A percentile compares a stretch with the other conserved stretches of the same genome.
These are phyloP conservation scores for Meandrina meandrites DNA, from an alignment of 92 coral and sea anemone genomes.

Conservation along the genomic window DNA sequence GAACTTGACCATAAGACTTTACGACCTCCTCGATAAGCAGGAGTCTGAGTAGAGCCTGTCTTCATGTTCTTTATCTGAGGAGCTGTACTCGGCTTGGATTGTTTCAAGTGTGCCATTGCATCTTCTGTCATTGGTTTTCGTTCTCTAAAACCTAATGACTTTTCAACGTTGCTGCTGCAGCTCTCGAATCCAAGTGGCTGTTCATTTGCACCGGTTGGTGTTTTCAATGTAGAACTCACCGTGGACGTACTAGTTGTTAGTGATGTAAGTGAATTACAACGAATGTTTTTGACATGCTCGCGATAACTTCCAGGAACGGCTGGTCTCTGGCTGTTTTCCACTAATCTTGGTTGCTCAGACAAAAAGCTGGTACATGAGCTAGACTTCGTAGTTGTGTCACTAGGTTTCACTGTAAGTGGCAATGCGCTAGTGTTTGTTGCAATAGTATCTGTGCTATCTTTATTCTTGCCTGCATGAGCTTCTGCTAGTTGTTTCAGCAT, in stretches of 20 bases:
- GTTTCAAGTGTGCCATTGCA: not conserved
- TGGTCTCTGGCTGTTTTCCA: not conserved
- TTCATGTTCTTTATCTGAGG: not conserved
- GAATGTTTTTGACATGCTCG: slow-evolving; percentile 39
- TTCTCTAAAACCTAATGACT: not conserved
- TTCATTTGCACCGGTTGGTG: not conserved
- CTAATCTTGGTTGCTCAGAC: not conserved
- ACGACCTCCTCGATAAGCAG: slow-evolving; percentile 18
- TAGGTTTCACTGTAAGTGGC: not conserved
- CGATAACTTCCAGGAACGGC: slow-evolving; percentile 34
- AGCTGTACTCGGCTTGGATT: not conserved
- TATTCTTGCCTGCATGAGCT: slow-evolving; percentile 39
- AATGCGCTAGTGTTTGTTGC: not conserved
- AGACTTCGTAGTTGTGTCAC: not conserved
- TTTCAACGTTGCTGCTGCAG: not conserved
- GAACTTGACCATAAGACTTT: slow-evolving; percentile 50
- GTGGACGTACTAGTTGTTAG: slow-evolving; percentile 11
- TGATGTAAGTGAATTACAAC: slow-evolving; percentile 30
- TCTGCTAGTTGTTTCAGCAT: slow-evolving; percentile 76
- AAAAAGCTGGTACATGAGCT: not conserved
- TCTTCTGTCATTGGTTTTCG: not conserved
- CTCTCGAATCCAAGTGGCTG: not conserved
- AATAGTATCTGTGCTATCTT: not conserved
- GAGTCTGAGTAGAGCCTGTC: not conserved
- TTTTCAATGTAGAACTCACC: slow-evolving; percentile 15